Evolutionary conservation across 2,888 invertebrate species (phyloP), one percentile per base, ranked within the genome.

Genomic region (Pinctada fucata): DNA sequence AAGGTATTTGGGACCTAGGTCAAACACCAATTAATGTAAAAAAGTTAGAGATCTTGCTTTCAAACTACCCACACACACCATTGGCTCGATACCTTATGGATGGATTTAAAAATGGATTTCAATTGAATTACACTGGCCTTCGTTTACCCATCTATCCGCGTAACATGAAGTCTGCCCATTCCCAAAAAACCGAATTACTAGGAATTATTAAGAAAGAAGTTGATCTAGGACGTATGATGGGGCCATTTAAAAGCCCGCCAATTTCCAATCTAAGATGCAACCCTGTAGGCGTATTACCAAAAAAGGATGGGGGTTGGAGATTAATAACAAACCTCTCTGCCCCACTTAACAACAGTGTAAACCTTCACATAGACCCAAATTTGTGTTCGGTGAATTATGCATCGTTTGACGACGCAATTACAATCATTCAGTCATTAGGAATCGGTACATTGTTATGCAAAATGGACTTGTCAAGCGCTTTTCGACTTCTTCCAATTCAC

Each of bases 381-480:
- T 31, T 63, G 3, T 58, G 72, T 63, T n/a, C 72, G 10, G 63
- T 63, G 3, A 16, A 10, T 8, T 72, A 52, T 48, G 50, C 63
- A 6, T 72, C 58, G 13, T 58, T 72, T 31, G 58, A 63, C 10
- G 3, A 16, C 3, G 72, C 47, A 47, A 48, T 69, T 16, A 50
- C 5, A 70, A 48, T 47, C 8, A 48, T 50, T 48, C 49, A 10
- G 2, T n/a, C 2, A 5, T 45, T 72, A 45, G 72, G 72, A 2
- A 58, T 16, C 31, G 58, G 63, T 16, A 63, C 63, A n/a, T 13
- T 5, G 8, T 50, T 72, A 45, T 75, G 67, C 16, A 72, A 76
- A 63, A 66, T 51, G 8, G 76, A 76, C 50, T 52, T 79, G 10
- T 71, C 72, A 65, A 72, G 72, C 31, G 77, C 76, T 48, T 80